phyloP scores from a whole-genome alignment of 2,888 invertebrate species.

The Scaeva pyrastri region DNA sequence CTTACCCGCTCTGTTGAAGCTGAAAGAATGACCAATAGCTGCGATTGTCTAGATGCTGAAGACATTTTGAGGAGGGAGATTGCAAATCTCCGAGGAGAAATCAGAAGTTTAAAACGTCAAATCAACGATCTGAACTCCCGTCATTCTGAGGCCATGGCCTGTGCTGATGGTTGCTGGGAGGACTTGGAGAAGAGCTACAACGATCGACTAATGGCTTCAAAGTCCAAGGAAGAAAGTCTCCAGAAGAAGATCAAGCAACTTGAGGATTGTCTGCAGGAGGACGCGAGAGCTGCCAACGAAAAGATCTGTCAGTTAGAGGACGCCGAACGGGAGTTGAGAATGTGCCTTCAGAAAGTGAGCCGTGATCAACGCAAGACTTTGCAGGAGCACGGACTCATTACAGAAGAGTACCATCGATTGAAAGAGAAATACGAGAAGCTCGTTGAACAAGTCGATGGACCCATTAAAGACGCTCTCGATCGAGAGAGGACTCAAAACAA shows the following conservation, averaged over 20 bases:
- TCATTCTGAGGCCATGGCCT: slow-evolving; percentile 89
- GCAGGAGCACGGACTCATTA: slow-evolving; percentile 84
- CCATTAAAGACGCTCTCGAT: slow-evolving; percentile 80
- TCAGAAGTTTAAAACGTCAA: slow-evolving; percentile 81
- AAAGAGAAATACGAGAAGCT: slow-evolving; percentile 85
- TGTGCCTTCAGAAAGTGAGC: slow-evolving; percentile 85
- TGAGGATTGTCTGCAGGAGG: slow-evolving; percentile 85
- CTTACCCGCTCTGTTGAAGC: not conserved
- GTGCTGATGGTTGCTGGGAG: slow-evolving; percentile 89
- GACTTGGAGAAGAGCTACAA: slow-evolving; percentile 88
- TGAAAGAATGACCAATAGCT: not conserved
- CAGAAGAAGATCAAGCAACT: slow-evolving; percentile 86
- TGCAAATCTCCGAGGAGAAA: slow-evolving; percentile 80
- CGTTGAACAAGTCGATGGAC: slow-evolving; percentile 84
- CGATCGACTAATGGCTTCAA: slow-evolving; percentile 85
- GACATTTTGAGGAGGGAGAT: slow-evolving; percentile 74
- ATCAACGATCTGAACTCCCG: slow-evolving; percentile 87
- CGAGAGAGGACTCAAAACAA: slow-evolving; percentile 80
- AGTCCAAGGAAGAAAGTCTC: slow-evolving; percentile 84
- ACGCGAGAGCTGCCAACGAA: slow-evolving; percentile 84
- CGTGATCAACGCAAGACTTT: slow-evolving; percentile 85
- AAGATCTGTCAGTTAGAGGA: slow-evolving; percentile 87
- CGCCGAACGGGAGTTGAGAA: slow-evolving; percentile 85
- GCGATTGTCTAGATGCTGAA: slow-evolving; percentile 25
- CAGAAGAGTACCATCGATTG: slow-evolving; percentile 84